phyloP scores from a whole-genome alignment of 2,113 vertebrate species.

The Pteruthius melanotis region DNA sequence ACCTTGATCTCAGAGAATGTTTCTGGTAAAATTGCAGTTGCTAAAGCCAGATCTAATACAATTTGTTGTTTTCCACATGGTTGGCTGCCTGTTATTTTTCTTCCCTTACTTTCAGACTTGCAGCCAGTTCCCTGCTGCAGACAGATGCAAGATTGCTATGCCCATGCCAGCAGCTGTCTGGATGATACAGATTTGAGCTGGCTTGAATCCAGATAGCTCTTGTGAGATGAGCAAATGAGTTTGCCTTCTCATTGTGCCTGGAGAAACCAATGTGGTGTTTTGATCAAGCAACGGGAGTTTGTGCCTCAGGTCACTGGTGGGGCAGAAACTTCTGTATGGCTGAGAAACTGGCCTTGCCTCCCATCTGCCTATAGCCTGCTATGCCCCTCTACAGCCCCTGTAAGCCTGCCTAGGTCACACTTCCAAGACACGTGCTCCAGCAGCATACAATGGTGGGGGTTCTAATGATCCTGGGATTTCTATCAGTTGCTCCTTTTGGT shows the following conservation, averaged over 20 bases:
- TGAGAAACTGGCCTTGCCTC: neutral
- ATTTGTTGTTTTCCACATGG: neutral
- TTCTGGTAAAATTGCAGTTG: neutral
- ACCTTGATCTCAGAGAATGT: neutral
- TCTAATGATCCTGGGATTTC: neutral
- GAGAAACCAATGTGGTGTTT: neutral
- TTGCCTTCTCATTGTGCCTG: neutral
- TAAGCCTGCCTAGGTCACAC: neutral
- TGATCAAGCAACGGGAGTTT: neutral
- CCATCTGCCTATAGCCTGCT: neutral
- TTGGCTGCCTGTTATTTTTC: neutral
- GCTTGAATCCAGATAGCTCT: neutral
- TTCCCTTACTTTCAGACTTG: neutral
- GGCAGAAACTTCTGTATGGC: neutral
- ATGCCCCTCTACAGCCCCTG: neutral
- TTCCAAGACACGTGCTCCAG: neutral
- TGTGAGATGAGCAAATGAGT: neutral
- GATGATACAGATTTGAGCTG: neutral
- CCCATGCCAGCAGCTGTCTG: neutral
- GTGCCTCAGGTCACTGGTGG: neutral
- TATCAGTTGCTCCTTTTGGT: neutral
- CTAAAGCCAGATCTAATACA: neutral
- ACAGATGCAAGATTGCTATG: neutral
- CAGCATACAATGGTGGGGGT: neutral
- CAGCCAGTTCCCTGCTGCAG: neutral